Percentiles rank a stretch among this genome's conserved stretches.
Conservation (phyloP, 1,140 invertebrate genomes). For the Metopolophium dirhodum region DNA sequence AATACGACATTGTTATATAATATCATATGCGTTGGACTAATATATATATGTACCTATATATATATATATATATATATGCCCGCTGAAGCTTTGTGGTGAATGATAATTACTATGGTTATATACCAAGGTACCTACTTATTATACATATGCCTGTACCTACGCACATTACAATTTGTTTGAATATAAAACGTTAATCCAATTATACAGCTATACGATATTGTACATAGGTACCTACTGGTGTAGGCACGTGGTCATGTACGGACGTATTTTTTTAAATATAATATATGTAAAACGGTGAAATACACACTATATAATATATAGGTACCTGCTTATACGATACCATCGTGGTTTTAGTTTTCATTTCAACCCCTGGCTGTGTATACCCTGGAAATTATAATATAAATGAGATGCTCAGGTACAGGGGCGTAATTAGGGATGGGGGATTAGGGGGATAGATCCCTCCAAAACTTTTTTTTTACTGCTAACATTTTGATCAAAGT, state of each 20-base stretch:
- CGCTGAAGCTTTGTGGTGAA: neutral
- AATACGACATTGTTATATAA: neutral
- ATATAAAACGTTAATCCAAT: conserved; percentile 14
- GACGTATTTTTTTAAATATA: too few relatives aligned
- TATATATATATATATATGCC: neutral
- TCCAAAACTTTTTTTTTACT: too few relatives aligned
- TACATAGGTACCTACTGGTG: neutral
- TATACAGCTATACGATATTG: neutral
- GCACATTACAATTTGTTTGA: neutral
- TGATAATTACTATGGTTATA: neutral
- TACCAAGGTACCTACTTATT: neutral
- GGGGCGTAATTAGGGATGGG: too few relatives aligned
- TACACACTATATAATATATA: neutral
- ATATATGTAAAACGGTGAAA: neutral
- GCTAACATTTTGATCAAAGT: too few relatives aligned
- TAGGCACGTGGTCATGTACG: neutral
- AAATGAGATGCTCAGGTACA: too few relatives aligned
- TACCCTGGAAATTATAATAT: neutral
- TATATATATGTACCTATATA: neutral
- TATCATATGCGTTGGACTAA: neutral
- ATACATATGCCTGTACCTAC: neutral
- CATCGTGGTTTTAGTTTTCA: neutral
- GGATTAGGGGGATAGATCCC: too few relatives aligned
- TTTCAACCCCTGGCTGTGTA: neutral
- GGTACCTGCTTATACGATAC: neutral